Evolutionary conservation across 92 coral and sea anemone species (phyloP).

Genomic region (Virgularia gustaviana): DNA sequence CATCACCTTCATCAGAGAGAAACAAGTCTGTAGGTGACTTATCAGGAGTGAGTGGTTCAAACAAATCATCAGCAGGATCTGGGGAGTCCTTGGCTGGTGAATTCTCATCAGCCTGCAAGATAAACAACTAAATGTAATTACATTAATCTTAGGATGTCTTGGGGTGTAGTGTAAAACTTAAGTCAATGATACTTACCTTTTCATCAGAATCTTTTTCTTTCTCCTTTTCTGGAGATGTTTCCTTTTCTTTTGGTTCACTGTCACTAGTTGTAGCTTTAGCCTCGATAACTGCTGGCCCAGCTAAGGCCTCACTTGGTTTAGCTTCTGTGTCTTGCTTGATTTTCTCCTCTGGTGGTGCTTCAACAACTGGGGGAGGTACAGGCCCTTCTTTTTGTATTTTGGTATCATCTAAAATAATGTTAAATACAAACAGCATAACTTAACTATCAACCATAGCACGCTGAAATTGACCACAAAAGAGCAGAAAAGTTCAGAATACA

Average conservation of each 20-base stretch:
- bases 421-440: too few relatives aligned
- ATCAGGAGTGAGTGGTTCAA: conserved; percentile 99
- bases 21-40: conserved; percentile 92
- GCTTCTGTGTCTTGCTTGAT: conserved; percentile 11
- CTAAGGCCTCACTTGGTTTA: background rate
- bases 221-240: background rate
- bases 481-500: too few relatives aligned
- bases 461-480: too few relatives aligned
- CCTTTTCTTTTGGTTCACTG: conserved; percentile 6
- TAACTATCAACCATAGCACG: too few relatives aligned
- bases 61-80: conserved; percentile 77
- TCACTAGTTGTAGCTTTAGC: background rate
- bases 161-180: too few relatives aligned
- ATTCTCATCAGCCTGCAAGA: too few relatives aligned
- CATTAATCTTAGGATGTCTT: too few relatives aligned
- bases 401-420: too few relatives aligned
- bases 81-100: conserved; percentile 64
- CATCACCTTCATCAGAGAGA: conserved; percentile 90
- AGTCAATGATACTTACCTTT: background rate
- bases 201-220: conserved; percentile 20
- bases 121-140: too few relatives aligned
- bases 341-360: conserved; percentile 10
- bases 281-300: too few relatives aligned
- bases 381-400: conserved; percentile 2
- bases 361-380: background rate